Evolutionary conservation across 2,113 vertebrate genomes (phyloP).

Genomic region (Cyprinodon brontotheroides): DNA sequence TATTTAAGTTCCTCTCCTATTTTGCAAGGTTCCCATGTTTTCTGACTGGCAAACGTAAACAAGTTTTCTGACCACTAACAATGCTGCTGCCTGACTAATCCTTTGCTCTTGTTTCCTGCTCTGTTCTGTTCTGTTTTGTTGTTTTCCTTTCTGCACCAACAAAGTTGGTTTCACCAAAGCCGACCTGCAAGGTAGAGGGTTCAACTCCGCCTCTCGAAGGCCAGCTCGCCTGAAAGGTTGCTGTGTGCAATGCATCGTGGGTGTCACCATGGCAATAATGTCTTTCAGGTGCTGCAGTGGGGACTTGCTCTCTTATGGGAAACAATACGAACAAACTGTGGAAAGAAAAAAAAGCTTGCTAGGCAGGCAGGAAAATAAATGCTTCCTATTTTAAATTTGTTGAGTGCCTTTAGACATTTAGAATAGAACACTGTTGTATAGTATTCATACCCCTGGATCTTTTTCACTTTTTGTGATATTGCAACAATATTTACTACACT

Average conservation of each 20-base stretch:
- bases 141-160: constrained; percentile 84
- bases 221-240: constrained; percentile 82
- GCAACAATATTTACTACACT: not conserved
- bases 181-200: constrained; percentile 97
- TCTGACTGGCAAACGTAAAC: constrained; percentile 14
- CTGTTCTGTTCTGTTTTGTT: constrained; percentile 67
- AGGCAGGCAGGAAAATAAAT: not conserved
- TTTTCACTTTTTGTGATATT: not conserved
- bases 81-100: constrained; percentile 83
- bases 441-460: not conserved
- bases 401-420: not conserved
- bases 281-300: constrained; percentile 31
- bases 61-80: constrained; percentile 38
- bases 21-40: constrained; percentile 49
- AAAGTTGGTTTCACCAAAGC: constrained; percentile 99
- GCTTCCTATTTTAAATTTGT: not conserved
- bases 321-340: not conserved
- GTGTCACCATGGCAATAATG: constrained; percentile 69
- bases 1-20: not conserved
- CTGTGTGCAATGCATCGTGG: constrained; percentile 81
- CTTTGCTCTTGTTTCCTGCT: constrained; percentile 76
- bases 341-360: not conserved
- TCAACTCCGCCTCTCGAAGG: constrained; percentile 71
- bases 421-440: not conserved
- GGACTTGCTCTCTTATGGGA: constrained; percentile 48